Evolutionary conservation across 2,888 invertebrate genomes (phyloP), one percentile per base, ranked within the genome.

Genomic region (Brenthis ino): DNA sequence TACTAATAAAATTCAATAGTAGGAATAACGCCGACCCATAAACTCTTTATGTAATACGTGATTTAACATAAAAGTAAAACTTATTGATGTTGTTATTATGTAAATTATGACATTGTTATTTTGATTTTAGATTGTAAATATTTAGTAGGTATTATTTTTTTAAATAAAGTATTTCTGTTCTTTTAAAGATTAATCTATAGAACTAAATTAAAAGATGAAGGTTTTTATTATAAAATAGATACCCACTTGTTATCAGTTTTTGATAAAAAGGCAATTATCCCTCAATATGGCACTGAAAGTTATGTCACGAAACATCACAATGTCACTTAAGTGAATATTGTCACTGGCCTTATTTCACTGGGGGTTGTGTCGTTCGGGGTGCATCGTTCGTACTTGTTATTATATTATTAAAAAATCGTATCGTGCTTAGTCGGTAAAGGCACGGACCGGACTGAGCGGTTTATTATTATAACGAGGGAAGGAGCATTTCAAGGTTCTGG

Each of bases 281-380:
- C 86, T 83, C 82, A 83, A 77, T 87, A 88, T 88, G 88, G 85
- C 89, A 91, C 89, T 82, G 79, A 78, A 79, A 80, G 80, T 76
- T 74, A 84, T 87, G 83, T 85, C 91, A 91, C 92, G 85, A 86
- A 85, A 88, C 91, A 91, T 91, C 89, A 91, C 91, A 91, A 83
- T 86, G 84, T 83, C 90, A 89, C 89, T 83, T 55, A 72, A 84
- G 85, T 84, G 85, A 60, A 85, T 79, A 77, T 82, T 84, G 81
- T 86, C 87, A 88, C 57, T 71, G n/a, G 72, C 75, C 74, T 67
- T 43, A 60, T 55, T 68, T 79, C 77, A 79, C 76, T 80, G 74
- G 75, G 73, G 76, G 71, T 77, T 72, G 68, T 76, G 70, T 72
- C 75, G 78, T 76, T 77, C 77, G 81, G 80, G 79, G 74, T 76